Evolutionary conservation across 2,888 invertebrate species (phyloP).

Genomic region (Spodoptera littoralis): DNA sequence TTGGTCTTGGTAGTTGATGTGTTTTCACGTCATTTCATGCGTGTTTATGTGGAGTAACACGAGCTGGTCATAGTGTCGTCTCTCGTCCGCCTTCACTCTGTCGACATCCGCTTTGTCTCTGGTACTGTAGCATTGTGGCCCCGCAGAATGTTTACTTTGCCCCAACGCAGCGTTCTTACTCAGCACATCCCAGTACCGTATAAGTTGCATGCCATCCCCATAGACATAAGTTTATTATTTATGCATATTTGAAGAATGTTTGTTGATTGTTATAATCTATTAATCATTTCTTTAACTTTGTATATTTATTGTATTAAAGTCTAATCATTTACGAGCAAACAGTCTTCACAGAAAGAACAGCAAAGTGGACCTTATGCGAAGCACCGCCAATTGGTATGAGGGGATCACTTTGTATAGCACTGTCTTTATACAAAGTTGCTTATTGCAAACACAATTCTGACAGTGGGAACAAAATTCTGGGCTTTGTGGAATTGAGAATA

Average conservation of each 20-base stretch:
- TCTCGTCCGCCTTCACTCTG: constrained; percentile 73
- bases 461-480: constrained; percentile 46
- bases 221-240: constrained; percentile 72
- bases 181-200: constrained; percentile 74
- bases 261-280: constrained; percentile 57
- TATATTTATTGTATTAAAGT: constrained; percentile 46
- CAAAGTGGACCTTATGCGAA: constrained; percentile 65
- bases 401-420: constrained; percentile 51
- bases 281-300: constrained; percentile 57
- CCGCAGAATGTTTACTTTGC: constrained; percentile 79
- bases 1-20: constrained; percentile 85
- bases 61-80: constrained; percentile 71
- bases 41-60: constrained; percentile 85
- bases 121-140: constrained; percentile 82
- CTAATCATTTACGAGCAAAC: constrained; percentile 64
- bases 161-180: constrained; percentile 79
- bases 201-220: constrained; percentile 83
- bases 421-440: constrained; percentile 45
- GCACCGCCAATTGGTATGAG: constrained; percentile 59
- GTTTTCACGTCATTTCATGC: constrained; percentile 80
- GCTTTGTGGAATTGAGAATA: constrained; percentile 36
- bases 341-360: constrained; percentile 72
- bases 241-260: constrained; percentile 60
- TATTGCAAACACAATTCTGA: constrained; percentile 47
- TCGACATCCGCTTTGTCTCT: constrained; percentile 83